phyloP scores from a whole-genome alignment of 2,888 invertebrate genomes.

The Himalopsyche anomala region DNA sequence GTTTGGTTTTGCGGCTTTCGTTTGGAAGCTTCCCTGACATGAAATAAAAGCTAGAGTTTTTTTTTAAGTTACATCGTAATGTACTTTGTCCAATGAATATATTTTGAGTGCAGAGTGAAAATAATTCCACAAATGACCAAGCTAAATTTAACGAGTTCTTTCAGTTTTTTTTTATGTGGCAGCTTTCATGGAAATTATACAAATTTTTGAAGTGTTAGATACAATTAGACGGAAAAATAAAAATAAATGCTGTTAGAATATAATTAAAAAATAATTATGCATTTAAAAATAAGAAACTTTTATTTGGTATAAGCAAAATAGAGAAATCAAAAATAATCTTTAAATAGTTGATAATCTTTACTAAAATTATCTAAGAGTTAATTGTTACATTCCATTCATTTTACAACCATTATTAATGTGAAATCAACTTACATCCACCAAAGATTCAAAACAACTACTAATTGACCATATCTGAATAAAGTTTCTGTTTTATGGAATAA shows the following conservation, averaged over 20 bases:
- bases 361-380: not conserved
- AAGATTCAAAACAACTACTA: not conserved
- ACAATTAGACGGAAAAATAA: too few relatives aligned
- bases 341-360: too few relatives aligned
- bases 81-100: not conserved
- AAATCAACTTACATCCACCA: not conserved
- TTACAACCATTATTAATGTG: not conserved
- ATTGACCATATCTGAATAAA: not conserved
- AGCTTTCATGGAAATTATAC: too few relatives aligned
- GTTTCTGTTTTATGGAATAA: not conserved
- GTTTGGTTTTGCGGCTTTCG: conserved; percentile 7
- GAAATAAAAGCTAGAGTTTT: conserved; percentile 2
- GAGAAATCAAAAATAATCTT: too few relatives aligned
- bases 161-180: not conserved
- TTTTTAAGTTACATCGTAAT: not conserved
- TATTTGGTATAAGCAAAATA: too few relatives aligned
- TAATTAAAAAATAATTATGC: too few relatives aligned
- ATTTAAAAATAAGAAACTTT: too few relatives aligned
- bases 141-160: not conserved
- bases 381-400: not conserved
- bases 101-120: not conserved
- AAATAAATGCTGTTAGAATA: too few relatives aligned
- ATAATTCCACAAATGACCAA: not conserved
- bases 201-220: too few relatives aligned
- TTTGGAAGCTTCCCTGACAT: not conserved